phyloP scores from a whole-genome alignment of 2,113 vertebrate species.

The Apodemus sylvaticus region DNA sequence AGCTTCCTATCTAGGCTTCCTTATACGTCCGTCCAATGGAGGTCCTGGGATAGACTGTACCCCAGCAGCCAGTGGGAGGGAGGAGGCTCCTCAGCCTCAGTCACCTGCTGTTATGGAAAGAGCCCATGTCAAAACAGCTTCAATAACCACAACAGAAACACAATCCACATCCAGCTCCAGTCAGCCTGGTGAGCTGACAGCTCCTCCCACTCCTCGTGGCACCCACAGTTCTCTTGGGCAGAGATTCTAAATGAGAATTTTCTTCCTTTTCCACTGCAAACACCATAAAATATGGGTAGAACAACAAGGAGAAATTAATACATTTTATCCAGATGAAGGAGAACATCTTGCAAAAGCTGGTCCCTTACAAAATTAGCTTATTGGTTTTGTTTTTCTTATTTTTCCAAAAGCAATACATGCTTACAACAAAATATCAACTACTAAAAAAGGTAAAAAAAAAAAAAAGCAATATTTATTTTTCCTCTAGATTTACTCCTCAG shows the following conservation, averaged over 20 bases:
- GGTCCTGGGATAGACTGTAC: background rate
- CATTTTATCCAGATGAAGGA: no score
- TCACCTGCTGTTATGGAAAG: background rate
- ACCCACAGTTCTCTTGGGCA: background rate
- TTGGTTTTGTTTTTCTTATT: no score
- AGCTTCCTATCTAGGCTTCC: background rate
- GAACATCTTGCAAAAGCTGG: no score
- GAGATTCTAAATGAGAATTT: background rate
- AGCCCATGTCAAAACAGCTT: background rate
- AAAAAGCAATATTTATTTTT: no score
- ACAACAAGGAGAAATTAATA: no score
- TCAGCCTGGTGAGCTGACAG: background rate
- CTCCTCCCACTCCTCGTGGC: background rate
- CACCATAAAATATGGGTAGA: no score
- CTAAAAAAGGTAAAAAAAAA: no score
- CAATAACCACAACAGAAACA: background rate
- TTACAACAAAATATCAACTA: no score
- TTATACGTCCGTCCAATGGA: background rate
- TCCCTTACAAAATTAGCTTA: no score
- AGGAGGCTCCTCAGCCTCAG: background rate
- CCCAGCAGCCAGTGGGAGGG: background rate
- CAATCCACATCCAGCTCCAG: background rate
- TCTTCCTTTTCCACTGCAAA: no score
- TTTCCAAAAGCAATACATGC: no score
- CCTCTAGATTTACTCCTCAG: no score